Percentiles rank a stretch among this genome's conserved stretches.
Evolutionary conservation across 2,797 vertebrate genomes (phyloP).

Genomic region (Pangasius mekongensis): DNA sequence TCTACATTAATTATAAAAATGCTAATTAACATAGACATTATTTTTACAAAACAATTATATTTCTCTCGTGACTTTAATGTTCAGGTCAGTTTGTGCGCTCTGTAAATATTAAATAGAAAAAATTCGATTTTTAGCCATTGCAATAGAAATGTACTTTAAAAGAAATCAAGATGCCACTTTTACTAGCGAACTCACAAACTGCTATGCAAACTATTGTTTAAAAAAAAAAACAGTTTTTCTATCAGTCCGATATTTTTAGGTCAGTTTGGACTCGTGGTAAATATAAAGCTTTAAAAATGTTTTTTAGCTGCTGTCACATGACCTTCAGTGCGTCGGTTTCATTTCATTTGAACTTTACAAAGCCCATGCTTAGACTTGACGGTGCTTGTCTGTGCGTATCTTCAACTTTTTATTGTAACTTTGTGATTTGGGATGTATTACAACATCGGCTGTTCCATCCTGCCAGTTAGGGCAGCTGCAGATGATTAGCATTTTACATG

Average conservation of each 20-base stretch:
- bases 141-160: neutral
- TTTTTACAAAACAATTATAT: neutral
- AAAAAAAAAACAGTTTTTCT: neutral
- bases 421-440: neutral
- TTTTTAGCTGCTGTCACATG: neutral
- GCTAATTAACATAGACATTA: neutral
- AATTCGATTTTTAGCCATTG: neutral
- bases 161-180: neutral
- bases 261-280: neutral
- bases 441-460: neutral
- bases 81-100: neutral
- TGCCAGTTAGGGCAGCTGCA: neutral
- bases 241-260: neutral
- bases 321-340: neutral
- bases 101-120: neutral
- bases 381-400: too few species aligned
- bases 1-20: neutral
- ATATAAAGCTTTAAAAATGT: neutral
- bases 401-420: too few species aligned
- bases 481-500: neutral
- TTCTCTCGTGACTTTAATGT: neutral
- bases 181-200: neutral
- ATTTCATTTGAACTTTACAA: too few species aligned
- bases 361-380: too few species aligned
- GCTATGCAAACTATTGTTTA: neutral